Evolutionary conservation across 2,113 vertebrate species (phyloP), one percentile per base, ranked within the genome.

Genomic region (Oenanthe melanoleuca): DNA sequence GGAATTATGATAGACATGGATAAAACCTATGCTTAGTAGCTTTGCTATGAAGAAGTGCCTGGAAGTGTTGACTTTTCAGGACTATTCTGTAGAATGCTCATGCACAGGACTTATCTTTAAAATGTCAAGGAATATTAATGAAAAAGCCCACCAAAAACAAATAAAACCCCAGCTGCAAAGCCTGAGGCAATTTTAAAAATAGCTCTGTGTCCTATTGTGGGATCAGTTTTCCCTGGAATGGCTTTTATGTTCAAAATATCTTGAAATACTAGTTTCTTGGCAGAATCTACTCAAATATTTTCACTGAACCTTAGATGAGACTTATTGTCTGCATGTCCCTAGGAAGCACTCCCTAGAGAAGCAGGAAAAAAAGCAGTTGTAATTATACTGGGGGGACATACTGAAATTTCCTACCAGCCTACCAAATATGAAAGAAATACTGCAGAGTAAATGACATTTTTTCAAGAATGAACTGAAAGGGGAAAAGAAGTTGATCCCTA

Each of bases 171-270:
- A 94, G 92, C 95, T 96, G 94, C 72, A 95, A 92, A 90, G 90
- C 94, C 86, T 72, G 75, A 92, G 72, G 94, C 82, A 60, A 83
- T 90, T 94, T 95, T 95, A 86, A 96, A 96, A 97, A 97, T 96
- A 97, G 88, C 80, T 80, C 49, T 57, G 72, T 88, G 75, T 92
- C 88, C 80, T 96, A 84, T 95, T 95, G 94, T 95, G 88, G 92
- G 93, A 92, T 92, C 71, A 85, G 60, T 78, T 74, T 91, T 86
- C 83, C 44, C 80, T 85, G 81, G 73, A 94, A 95, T 88, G 73
- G 80, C 88, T 96, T 97, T 91, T 92, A 96, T 61, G 91, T 64
- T 89, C 69, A 96, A 97, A 97, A 95, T 96, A 94, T 92, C 91
- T 96, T 89, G 83, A 97, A 97, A 90, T 94, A 86, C 37, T 85